A percentile compares a stretch with the other conserved stretches of the same genome.
These are phyloP conservation scores for Eunapius fragilis DNA, from an alignment of 37 sponge, comb jelly and placozoan species.

Conservation along the genomic window DNA sequence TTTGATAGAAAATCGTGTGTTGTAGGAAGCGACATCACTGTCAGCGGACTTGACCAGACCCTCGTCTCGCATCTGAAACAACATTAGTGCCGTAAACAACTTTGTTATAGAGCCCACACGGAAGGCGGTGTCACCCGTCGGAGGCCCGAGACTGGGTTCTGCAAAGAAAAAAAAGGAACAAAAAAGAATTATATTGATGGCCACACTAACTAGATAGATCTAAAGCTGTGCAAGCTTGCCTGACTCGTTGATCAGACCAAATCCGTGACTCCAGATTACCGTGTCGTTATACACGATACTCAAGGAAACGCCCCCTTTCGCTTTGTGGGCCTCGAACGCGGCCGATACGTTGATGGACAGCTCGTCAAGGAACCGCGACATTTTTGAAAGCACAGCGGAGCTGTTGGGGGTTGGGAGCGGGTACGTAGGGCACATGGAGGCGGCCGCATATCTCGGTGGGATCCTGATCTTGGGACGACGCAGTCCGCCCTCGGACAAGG, in stretches of 20 bases:
- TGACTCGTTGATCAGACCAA: slow-evolving; percentile 51
- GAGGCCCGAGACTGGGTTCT: slow-evolving; percentile 63
- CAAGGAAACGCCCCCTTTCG: slow-evolving; percentile 60
- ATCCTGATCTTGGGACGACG: not conserved
- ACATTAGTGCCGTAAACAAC: slow-evolving; percentile 64
- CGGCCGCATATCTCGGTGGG: not conserved
- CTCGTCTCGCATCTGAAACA: slow-evolving; percentile 62
- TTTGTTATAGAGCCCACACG: slow-evolving; percentile 80
- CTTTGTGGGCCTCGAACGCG: slow-evolving; percentile 17
- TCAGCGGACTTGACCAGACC: slow-evolving; percentile 47
- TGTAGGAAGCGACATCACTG: slow-evolving; percentile 49
- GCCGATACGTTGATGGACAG: slow-evolving; percentile 21
- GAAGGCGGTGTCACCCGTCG: slow-evolving; percentile 58
- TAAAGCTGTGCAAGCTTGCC: slow-evolving; percentile 6
- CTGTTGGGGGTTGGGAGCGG: slow-evolving; percentile 3
- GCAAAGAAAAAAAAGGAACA: not conserved
- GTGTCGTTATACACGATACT: slow-evolving; percentile 65
- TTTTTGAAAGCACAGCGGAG: not conserved
- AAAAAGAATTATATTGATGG: too few species aligned
- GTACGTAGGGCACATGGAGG: slow-evolving; percentile 8
- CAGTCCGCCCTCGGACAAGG: not conserved
- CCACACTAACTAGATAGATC: too few species aligned
- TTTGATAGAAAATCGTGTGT: slow-evolving; percentile 44
- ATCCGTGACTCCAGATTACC: slow-evolving; percentile 58
- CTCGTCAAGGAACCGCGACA: slow-evolving; percentile 18